Base-by-base conservation (phyloP, 1,140 invertebrate species). In the Pachyrhynchus sulphureomaculatus region DNA sequence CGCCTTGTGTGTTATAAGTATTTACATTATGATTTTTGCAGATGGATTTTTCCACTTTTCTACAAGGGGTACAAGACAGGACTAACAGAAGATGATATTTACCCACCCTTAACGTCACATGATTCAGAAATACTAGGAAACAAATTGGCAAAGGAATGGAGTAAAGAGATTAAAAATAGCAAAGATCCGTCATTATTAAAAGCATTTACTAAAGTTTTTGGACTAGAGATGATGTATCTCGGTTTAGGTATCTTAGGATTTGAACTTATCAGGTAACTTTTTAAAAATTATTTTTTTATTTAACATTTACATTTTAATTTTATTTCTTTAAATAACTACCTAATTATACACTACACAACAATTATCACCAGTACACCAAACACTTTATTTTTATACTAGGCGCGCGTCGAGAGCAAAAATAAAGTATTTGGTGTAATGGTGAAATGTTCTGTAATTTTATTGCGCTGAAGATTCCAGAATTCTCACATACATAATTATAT, bases 121-220 rank as follows among this genome's bases (percentile, higher is more conserved):
- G 65, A 69, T 12, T 69, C 70, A 2, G 64, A 51, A 34, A 54
- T 65, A 4, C 68, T 85, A 66, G 84, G 86, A 15, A 77, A 85
- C 65, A 72, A 75, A 36, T 72, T 88, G 26, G 77, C 82, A 67
- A 78, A 74, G 66, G 76, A 77, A 13, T 84, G 82, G 84, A 74
- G 79, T 5, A 63, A 66, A 24, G 80, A 84, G 68, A 12, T 64
- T 8, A 62, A 62, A 21, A 36, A 26, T 21, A 53, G 57, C 3
- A 48, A 71, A 42, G 68, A 65, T 26, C 77, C 80, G 9, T 77
- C 73, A 44, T 68, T 80, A 37, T 67, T 72, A 29, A 70, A 53
- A 45, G 75, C 76, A 6, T 32, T 79, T 4, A 18, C 68, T 5
- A 67, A 52, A 55, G 73, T 72, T 41, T 81, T 80, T 64, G 74